These are phyloP conservation scores for Ectobius pallidus DNA, from an alignment of 2,888 invertebrate genomes.

Conservation along the genomic window DNA sequence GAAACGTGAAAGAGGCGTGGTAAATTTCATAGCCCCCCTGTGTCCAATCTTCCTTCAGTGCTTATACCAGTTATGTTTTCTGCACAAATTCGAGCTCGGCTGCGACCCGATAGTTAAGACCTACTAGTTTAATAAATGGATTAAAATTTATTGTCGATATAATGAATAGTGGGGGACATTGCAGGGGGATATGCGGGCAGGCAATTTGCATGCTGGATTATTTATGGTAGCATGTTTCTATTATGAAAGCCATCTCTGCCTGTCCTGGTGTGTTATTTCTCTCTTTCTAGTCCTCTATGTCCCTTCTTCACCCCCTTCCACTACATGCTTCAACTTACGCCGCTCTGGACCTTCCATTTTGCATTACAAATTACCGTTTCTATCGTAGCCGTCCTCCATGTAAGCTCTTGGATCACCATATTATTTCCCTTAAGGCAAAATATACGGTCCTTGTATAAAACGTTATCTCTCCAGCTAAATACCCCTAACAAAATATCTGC, in stretches of 20 bases:
- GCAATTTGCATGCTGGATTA: conserved; percentile 11
- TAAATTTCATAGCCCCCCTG: not conserved
- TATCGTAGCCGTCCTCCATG: conserved; percentile 3
- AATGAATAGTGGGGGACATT: conserved; percentile 7
- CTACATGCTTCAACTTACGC: not conserved
- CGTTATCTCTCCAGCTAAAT: not conserved
- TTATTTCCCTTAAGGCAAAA: conserved; percentile 14
- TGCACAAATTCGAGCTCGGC: not conserved
- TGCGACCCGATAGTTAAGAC: not conserved
- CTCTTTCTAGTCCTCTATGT: too few relatives aligned
- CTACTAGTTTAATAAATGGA: not conserved
- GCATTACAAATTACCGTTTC: conserved; percentile 15
- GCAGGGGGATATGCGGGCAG: not conserved
- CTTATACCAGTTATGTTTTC: not conserved
- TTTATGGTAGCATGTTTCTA: conserved; percentile 23
- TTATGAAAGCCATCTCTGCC: conserved; percentile 5
- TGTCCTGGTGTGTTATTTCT: not conserved
- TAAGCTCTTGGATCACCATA: conserved; percentile 13
- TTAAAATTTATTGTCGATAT: conserved; percentile 26
- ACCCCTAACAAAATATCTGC: not conserved
- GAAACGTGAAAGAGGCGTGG: conserved; percentile 6
- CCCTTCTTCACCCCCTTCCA: not conserved
- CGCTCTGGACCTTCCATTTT: conserved; percentile 2
- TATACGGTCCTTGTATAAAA: not conserved
- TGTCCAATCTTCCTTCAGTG: not conserved